Evolutionary conservation across 2,113 vertebrate genomes (phyloP), one percentile per base, ranked within the genome.

Genomic region (Trinectes maculatus): DNA sequence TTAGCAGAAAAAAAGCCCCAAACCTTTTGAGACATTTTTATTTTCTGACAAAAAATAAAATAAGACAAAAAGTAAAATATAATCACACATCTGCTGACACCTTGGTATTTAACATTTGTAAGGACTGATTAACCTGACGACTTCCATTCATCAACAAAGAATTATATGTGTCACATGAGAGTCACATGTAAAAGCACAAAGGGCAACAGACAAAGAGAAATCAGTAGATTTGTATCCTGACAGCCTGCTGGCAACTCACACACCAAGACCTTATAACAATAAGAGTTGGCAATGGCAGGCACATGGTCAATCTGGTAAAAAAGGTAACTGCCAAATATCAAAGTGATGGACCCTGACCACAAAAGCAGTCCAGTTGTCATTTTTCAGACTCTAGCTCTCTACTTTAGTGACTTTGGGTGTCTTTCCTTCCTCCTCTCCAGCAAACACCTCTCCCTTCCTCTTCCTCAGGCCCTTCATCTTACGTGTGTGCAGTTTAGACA

Each of bases 401-500:
- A 66, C 55, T 86, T 90, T 95, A 76, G 76, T 71, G 52, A 84
- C 94, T 88, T 98, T 96, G 37, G 92, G 28, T 6, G 64, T 62
- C 25, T 22, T 15, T 8, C 72, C 87, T 13, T 75, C 89, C 55
- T 77, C 84, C 36, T 83, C 83, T 12, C 28, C 83, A 9, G 77
- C 77, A 12, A 77, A 54, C 3, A 29, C 28, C 5, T 49, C 73
- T 5, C 90, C 89, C 47, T 71, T 93, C 67, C 95, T 95, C 79
- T 96, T 99, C 90, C 89, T 96, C 71, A 99, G 90, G 8, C 95
- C 98, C 87, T 96, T 99, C 95, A 99, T 92, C 89, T 99, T 99
- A 1, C 98, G 91, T 0, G 97, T 99, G 39, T 94, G 96, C 15
- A 99, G 85, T 84, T 97, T 98, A 79, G 90, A 81, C 42, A 99